phyloP scores from a whole-genome alignment of 2,797 vertebrate species.

The Anguilla obscura region DNA sequence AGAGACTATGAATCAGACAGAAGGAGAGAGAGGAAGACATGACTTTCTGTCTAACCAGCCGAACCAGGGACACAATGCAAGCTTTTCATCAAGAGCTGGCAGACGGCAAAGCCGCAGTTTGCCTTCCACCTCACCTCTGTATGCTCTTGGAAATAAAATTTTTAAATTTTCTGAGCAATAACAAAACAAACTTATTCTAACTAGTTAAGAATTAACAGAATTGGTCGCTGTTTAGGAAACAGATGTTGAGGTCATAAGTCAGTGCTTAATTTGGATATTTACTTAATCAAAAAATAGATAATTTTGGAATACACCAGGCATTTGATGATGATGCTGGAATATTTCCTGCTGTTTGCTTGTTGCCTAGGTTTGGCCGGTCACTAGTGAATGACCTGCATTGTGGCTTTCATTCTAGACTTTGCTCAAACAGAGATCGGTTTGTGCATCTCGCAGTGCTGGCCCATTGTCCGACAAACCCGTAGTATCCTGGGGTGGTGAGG shows the following conservation, averaged over 20 bases:
- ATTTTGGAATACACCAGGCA: not conserved
- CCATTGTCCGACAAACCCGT: not conserved
- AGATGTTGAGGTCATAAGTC: not conserved
- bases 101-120: not conserved
- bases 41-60: not conserved
- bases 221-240: not conserved
- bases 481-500: not conserved
- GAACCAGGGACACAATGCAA: not conserved
- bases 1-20: not conserved
- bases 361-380: not conserved
- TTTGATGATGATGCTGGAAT: not conserved
- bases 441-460: not conserved
- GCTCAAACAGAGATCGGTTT: not conserved
- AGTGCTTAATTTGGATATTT: not conserved
- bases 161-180: not conserved
- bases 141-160: not conserved
- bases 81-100: not conserved
- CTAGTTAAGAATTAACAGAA: not conserved
- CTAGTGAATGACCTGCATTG: not conserved
- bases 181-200: not conserved
- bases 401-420: not conserved
- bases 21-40: not conserved
- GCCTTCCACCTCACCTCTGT: not conserved
- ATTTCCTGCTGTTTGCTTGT: not conserved
- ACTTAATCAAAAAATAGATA: not conserved